Evolutionary conservation across 2,888 invertebrate species (phyloP), one percentile per base, ranked within the genome.

Genomic region (Schizaphis graminum): DNA sequence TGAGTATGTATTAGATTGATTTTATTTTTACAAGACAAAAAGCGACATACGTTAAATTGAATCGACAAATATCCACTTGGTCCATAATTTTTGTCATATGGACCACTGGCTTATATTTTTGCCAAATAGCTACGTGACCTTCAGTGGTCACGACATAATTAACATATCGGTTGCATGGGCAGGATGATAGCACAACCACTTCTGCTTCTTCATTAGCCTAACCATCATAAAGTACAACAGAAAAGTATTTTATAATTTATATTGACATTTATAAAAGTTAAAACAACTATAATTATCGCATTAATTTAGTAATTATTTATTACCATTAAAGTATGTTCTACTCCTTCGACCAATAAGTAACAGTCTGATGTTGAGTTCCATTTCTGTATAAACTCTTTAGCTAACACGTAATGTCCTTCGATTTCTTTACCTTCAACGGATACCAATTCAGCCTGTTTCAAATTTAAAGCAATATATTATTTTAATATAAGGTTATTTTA

Each of bases 361-460:
- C 97, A 97, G 95, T 97, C 97, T 0, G 97, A 97, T 0, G 97
- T 97, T 0, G 97, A 97, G 95, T 97, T 97, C 97, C 97, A 97
- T 95, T 97, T 96, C 44, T 97, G 96, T 93, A 97, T 97, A 67
- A 97, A 96, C 95, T 97, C 97, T 89, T 96, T 96, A 4, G 97
- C 97, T 91, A 97, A 96, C 5, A 97, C 97, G 95, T 97, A 97
- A 96, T 97, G 97, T 92, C 97, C 97, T 95, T 97, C 97, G 95
- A 97, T 97, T 95, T 97, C 97, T 95, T 97, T 97, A 35, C 97
- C 97, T 95, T 97, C 97, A 1, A 97, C 97, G 0, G 97, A 97
- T 1, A 97, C 97, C 91, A 97, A 95, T 95, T 97, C 97, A 89
- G 97, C 97, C 97, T 97, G 96, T 77, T 77, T 35, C 24, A 77